These are phyloP conservation scores for Calcarius lapponicus DNA, from an alignment of 2,797 vertebrate species.

Conservation along the genomic window DNA sequence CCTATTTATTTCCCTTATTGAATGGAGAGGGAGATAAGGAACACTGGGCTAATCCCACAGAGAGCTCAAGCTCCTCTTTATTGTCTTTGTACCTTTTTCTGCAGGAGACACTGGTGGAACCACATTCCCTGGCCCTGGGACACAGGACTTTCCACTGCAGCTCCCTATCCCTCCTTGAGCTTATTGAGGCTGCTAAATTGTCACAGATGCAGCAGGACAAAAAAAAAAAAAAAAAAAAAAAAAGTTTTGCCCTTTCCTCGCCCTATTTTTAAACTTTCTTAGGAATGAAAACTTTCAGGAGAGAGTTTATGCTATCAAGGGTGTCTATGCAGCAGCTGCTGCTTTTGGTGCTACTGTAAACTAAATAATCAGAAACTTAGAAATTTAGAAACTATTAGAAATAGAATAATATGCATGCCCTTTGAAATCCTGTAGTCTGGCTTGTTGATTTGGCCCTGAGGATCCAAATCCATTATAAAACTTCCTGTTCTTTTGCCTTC, in stretches of 20 bases:
- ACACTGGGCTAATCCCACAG: neutral
- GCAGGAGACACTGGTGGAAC: neutral
- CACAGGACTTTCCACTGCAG: neutral
- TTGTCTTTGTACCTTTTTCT: neutral
- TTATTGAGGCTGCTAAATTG: neutral
- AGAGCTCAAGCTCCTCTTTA: neutral
- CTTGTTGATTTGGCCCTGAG: neutral
- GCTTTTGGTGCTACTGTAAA: neutral
- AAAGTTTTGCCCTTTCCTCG: neutral
- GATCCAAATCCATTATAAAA: neutral
- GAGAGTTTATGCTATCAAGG: neutral
- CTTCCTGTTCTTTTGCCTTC: neutral
- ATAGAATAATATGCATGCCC: neutral
- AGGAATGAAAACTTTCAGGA: neutral
- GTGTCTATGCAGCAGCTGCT: accelerated
- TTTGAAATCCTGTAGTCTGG: neutral
- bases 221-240: no score
- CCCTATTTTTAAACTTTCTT: neutral
- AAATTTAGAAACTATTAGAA: neutral
- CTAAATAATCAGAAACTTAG: neutral
- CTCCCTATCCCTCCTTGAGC: neutral
- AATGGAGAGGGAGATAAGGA: neutral
- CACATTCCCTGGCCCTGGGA: accelerated
- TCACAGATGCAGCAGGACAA: neutral
- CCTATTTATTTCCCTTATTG: constrained; percentile 26